Conservation (phyloP, 1,140 invertebrate species). For the Diorhabda elongata region DNA sequence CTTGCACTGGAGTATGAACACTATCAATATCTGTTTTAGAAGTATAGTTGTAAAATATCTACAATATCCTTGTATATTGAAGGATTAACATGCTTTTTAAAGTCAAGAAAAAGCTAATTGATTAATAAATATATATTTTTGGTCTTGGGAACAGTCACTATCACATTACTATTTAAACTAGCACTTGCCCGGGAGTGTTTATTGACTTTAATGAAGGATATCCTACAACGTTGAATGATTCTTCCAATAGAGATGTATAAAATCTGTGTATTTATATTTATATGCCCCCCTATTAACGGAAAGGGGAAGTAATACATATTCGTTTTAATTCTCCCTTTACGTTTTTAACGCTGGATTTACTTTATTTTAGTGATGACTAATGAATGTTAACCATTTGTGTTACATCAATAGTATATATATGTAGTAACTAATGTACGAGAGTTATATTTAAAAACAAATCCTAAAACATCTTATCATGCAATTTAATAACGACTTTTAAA, state of each 20-base stretch:
- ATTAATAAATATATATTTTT: conserved; percentile 4
- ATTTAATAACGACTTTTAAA: too few relatives aligned
- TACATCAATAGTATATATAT: too few relatives aligned
- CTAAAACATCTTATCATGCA: too few relatives aligned
- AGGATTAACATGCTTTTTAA: conserved; percentile 1
- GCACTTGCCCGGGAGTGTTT: conserved; percentile 16
- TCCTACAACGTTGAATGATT: conserved; percentile 16
- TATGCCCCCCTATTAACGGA: conserved; percentile 14
- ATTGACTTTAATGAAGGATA: conserved; percentile 19
- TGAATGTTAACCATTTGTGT: too few relatives aligned
- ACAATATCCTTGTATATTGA: conserved; percentile 7
- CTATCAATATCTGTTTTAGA: background rate
- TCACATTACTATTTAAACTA: conserved; percentile 14
- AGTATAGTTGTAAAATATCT: background rate
- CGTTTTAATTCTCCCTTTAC: conserved; percentile 16
- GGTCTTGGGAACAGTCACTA: conserved; percentile 14
- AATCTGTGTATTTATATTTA: conserved; percentile 12
- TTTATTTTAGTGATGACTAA: too few relatives aligned
- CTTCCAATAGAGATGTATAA: conserved; percentile 15
- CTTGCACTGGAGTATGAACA: background rate
- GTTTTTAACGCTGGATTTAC: conserved; percentile 7
- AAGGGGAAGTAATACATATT: conserved; percentile 20
- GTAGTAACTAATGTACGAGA: too few relatives aligned
- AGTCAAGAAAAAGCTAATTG: background rate
- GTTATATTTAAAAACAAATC: too few relatives aligned